Base-by-base conservation (phyloP, 2,797 vertebrate genomes). In the Columba guinea region DNA sequence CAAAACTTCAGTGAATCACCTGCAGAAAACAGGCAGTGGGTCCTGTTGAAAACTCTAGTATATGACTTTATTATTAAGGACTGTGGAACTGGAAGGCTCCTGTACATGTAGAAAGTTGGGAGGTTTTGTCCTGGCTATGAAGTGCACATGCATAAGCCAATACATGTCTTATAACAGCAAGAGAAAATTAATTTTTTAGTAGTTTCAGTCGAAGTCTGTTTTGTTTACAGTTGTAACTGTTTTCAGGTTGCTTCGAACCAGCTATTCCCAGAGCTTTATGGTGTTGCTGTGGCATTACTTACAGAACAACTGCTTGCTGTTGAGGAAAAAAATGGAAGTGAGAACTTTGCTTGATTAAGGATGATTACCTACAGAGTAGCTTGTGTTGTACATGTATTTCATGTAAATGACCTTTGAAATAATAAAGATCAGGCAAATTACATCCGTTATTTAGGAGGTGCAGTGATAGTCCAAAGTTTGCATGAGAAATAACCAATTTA, bases 101-200 rank as follows among this genome's bases (percentile, higher is more conserved):
- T n/a, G 30, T 37, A 4, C 5, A 1, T 46, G 17, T 30, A 64
- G 58, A 10, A 65, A 67, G 49, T 10, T 74, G 39, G 77, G 34
- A 27, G 17, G 14, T 76, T 96, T 95, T 90, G 65, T 93, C 34
- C 48, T 73, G 44, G 19, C 56, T 70, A 7, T n/a, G 63, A 73
- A 79, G 7, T 39, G 20, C 23, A 19, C n/a, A 82, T 53, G 11
- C 6, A 3, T 76, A 87, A 90, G 60, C 84, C 70, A 79, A 39
- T 77, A 46, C 0, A 2, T 56, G 32, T 90, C 84, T 77, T 79
- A 34, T 3, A 90, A 68, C 32, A 91, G 67, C 7, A 63, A 5
- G 52, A 83, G 34, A 76, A 86, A 77, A 87, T 77, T 3, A 90
- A 46, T 67, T 84, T 95, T 95, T 93, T 67, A 73, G 74, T 62